Percentiles rank a stretch among this genome's conserved stretches.
phyloP scores from a whole-genome alignment of 2,888 invertebrate genomes.

The Amiota communis region DNA sequence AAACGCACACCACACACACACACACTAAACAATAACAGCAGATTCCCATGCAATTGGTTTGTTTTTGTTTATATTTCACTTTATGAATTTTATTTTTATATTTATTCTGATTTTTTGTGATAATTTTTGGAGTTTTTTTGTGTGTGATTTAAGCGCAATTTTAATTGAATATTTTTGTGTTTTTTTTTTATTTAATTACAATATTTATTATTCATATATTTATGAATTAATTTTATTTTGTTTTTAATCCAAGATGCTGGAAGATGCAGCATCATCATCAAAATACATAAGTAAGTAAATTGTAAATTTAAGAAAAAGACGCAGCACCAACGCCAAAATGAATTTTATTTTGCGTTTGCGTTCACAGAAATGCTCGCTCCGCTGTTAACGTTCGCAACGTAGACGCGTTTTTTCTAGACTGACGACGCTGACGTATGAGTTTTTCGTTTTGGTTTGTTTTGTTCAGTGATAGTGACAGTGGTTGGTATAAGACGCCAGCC shows the following conservation, averaged over 20 bases:
- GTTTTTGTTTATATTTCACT: neutral
- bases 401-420: slow-evolving; percentile 50
- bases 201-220: too few species aligned
- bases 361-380: slow-evolving; percentile 18
- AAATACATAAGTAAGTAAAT: too few species aligned
- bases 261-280: too few species aligned
- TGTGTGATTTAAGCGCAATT: neutral
- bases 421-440: slow-evolving; percentile 24
- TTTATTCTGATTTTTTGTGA: neutral
- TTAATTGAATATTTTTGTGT: too few species aligned
- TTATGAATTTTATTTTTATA: neutral
- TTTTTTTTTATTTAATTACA: too few species aligned
- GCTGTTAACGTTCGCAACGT: slow-evolving; percentile 48
- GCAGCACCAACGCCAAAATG: slow-evolving; percentile 1
- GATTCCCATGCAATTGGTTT: neutral
- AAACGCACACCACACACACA: neutral
- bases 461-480: too few species aligned
- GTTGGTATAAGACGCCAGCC: too few species aligned
- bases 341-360: slow-evolving; percentile 14
- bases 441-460: neutral
- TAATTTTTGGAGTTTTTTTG: slow-evolving; percentile 30
- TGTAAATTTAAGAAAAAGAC: too few species aligned
- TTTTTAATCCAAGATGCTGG: too few species aligned
- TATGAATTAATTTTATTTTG: too few species aligned
- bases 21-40: neutral